Evolutionary conservation across 2,888 invertebrate species (phyloP), one percentile per base, ranked within the genome.

Genomic region (Macrophya alboannulata): DNA sequence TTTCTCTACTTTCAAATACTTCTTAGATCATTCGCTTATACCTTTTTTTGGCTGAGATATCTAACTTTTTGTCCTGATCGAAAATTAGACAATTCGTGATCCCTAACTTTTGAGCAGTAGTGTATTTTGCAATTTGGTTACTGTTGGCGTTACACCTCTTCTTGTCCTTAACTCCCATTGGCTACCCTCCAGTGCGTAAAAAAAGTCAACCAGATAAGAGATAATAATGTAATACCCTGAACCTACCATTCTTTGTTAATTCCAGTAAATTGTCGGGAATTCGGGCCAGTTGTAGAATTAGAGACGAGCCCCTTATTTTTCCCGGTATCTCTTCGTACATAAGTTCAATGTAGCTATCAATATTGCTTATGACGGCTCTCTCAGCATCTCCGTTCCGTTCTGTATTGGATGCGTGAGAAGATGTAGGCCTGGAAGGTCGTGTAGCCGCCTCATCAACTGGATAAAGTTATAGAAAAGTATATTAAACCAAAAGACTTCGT

Each of bases 191-290:
- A 17, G n/a, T 51, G n/a, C 51, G 0, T 51, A 62, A 25, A 1
- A 25, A 25, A 25, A 62, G 8, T 25, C 3, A 25, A 62, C 21
- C 2, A 10, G 21, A 25, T 25, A 9, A 6, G 15, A 31, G 82
- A 84, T 40, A 85, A n/a, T n/a, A 55, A 55, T n/a, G 55, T n/a
- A 8, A n/a, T 1, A n/a, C 21, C 17, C 37, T 25, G 81, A 84
- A 86, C 89, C 90, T 94, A 98, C 99, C 99, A 95, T 99, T 99
- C 94, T 97, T 97, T 87, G 98, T 97, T 87, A 99, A 94, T 93
- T 98, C 98, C 91, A 98, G 97, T 87, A 99, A 95, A 95, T 99
- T 99, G 92, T 99, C 98, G 15, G 98, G 97, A 94, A 98, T 97
- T 91, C 98, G 96, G 4, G 99, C 98, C 87, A 99, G 95, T 94